Evolutionary conservation across 2,888 invertebrate species (phyloP).

Genomic region (Ochropleura plecta): DNA sequence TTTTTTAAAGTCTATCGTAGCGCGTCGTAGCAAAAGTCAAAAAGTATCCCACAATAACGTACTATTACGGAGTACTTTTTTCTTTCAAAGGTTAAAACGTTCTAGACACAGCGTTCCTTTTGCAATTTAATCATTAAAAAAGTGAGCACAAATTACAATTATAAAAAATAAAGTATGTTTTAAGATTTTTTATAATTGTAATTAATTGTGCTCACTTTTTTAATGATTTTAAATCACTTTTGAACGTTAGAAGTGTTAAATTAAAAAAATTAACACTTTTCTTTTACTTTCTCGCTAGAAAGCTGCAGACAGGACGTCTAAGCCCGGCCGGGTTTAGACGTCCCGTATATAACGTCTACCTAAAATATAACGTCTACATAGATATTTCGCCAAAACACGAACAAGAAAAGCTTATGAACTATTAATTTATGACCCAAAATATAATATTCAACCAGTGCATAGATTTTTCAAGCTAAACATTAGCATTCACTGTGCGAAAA

Average conservation of each 20-base stretch:
- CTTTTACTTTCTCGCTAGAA: neutral
- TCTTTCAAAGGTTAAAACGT: too few species aligned
- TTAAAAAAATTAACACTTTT: neutral
- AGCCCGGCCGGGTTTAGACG: too few species aligned
- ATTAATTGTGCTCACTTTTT: too few species aligned
- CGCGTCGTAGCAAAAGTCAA: neutral
- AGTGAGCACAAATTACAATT: too few species aligned
- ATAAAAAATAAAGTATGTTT: too few species aligned
- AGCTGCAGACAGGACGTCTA: neutral
- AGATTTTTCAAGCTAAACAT: neutral
- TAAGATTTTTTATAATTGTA: too few species aligned
- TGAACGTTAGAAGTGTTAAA: too few species aligned
- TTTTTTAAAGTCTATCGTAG: neutral
- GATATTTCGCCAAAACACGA: neutral
- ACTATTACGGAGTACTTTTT: neutral
- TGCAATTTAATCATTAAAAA: neutral
- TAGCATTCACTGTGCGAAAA: conserved; percentile 42
- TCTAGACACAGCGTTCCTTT: too few species aligned
- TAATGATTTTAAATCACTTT: too few species aligned
- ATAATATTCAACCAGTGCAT: too few species aligned
- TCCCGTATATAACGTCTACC: neutral
- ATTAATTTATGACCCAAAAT: too few species aligned
- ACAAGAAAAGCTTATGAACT: too few species aligned
- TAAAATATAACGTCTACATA: neutral
- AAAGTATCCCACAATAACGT: neutral